Evolutionary conservation across 92 coral and sea anemone species (phyloP).

Genomic region (Porites divaricata): DNA sequence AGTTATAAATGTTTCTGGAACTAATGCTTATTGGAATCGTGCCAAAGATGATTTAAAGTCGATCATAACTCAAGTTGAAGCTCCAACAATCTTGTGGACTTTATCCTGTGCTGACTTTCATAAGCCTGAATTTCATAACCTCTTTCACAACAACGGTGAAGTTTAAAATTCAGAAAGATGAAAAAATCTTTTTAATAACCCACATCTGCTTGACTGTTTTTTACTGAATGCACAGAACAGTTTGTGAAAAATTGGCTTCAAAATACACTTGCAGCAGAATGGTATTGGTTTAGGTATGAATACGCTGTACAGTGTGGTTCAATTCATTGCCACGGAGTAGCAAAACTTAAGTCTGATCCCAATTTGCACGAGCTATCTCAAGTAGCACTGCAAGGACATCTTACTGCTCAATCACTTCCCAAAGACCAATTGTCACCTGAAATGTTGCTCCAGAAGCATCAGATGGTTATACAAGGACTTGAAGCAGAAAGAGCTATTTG

Average conservation of each 20-base stretch:
- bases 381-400: constrained; percentile 46
- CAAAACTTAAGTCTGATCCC: no score
- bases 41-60: constrained; percentile 52
- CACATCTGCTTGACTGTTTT: constrained; percentile 39
- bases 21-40: constrained; percentile 58
- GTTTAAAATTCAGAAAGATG: neutral
- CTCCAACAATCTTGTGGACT: constrained; percentile 57
- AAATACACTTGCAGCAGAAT: constrained; percentile 31
- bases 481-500: constrained; percentile 57
- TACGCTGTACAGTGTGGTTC: no score
- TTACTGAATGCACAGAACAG: constrained; percentile 45
- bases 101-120: constrained; percentile 64
- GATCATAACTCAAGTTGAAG: constrained; percentile 45
- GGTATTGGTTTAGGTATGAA: constrained; percentile 73
- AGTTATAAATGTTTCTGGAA: constrained; percentile 58
- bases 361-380: constrained; percentile 60
- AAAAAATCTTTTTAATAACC: constrained; percentile 48
- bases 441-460: constrained; percentile 19
- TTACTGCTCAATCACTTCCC: no score
- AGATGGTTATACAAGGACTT: constrained; percentile 18
- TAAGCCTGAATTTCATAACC: constrained; percentile 61
- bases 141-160: constrained; percentile 30
- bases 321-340: no score
- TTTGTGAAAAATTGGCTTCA: constrained; percentile 63
- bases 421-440: constrained; percentile 12